phyloP scores from a whole-genome alignment of 2,888 invertebrate genomes.

The Aphodius sticticus region DNA sequence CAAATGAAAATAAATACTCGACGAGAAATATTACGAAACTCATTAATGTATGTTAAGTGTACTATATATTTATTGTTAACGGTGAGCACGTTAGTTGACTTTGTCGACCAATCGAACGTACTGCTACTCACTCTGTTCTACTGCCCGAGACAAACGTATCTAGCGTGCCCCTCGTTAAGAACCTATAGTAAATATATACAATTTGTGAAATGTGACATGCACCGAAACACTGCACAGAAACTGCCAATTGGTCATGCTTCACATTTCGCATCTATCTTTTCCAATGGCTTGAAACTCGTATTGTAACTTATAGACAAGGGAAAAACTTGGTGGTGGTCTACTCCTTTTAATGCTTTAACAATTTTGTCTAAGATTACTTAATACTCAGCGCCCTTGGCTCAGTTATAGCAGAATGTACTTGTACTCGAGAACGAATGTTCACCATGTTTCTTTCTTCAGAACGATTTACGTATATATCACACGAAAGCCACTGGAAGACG shows the following conservation, averaged over 20 bases:
- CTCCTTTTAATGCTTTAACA: constrained; percentile 33
- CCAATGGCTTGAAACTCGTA: constrained; percentile 54
- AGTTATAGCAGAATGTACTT: constrained; percentile 34
- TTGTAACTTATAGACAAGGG: constrained; percentile 52
- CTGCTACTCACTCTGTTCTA: constrained; percentile 40
- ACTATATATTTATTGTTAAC: constrained; percentile 42
- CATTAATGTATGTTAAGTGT: constrained; percentile 35
- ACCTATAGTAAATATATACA: constrained; percentile 41
- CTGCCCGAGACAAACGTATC: constrained; percentile 38
- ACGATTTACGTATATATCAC: constrained; percentile 39
- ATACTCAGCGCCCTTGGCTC: constrained; percentile 47
- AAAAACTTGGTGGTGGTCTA: constrained; percentile 56
- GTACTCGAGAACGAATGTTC: constrained; percentile 15
- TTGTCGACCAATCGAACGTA: constrained; percentile 32
- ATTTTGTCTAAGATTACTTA: constrained; percentile 28
- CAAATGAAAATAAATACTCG: constrained; percentile 26
- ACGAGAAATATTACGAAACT: constrained; percentile 33
- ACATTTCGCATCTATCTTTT: constrained; percentile 53
- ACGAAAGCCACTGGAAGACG: constrained; percentile 59
- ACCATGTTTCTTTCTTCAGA: constrained; percentile 45
- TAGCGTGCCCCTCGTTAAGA: constrained; percentile 29
- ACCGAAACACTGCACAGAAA: neutral
- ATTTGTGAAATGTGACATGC: constrained; percentile 30
- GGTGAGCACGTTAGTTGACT: constrained; percentile 25
- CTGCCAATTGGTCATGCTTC: constrained; percentile 30